phyloP scores from a whole-genome alignment of 2,888 invertebrate species.

The Leucozona laternaria region DNA sequence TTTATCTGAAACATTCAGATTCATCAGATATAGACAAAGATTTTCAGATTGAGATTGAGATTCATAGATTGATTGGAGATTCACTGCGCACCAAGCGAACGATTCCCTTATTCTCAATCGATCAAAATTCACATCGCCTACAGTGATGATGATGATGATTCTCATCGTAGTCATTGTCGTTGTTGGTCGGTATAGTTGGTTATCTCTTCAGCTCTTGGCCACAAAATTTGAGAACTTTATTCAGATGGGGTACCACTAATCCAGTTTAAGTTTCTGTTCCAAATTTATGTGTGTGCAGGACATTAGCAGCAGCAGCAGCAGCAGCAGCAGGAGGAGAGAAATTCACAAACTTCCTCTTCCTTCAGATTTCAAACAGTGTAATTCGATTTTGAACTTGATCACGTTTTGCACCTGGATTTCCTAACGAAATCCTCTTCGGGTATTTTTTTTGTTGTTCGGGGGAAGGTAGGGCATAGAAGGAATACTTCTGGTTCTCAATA shows the following conservation, averaged over 20 bases:
- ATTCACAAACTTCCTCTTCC: conserved; percentile 55
- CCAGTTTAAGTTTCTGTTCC: conserved; percentile 61
- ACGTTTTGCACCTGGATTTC: conserved; percentile 82
- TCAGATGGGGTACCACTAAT: conserved; percentile 72
- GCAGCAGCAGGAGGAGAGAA: neutral
- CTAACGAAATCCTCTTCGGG: conserved; percentile 52
- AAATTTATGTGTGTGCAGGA: conserved; percentile 61
- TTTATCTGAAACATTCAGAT: conserved; percentile 8
- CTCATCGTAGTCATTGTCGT: neutral
- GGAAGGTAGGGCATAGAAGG: too few species aligned
- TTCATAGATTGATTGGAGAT: conserved; percentile 10
- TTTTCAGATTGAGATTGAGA: neutral
- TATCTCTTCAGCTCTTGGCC: conserved; percentile 27
- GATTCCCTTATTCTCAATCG: conserved; percentile 45
- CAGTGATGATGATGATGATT: conserved; percentile 35
- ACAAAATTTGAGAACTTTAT: conserved; percentile 71
- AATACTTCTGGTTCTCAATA: conserved; percentile 33
- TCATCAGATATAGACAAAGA: neutral
- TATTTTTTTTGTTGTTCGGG: neutral
- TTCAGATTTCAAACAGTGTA: conserved; percentile 37
- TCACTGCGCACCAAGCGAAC: conserved; percentile 25
- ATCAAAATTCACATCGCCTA: conserved; percentile 68
- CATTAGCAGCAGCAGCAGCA: conserved; percentile 16
- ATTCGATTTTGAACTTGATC: conserved; percentile 77
- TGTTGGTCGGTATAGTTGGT: neutral